These are phyloP conservation scores for Eristalis intricaria DNA, from an alignment of 2,888 invertebrate species.

Conservation along the genomic window DNA sequence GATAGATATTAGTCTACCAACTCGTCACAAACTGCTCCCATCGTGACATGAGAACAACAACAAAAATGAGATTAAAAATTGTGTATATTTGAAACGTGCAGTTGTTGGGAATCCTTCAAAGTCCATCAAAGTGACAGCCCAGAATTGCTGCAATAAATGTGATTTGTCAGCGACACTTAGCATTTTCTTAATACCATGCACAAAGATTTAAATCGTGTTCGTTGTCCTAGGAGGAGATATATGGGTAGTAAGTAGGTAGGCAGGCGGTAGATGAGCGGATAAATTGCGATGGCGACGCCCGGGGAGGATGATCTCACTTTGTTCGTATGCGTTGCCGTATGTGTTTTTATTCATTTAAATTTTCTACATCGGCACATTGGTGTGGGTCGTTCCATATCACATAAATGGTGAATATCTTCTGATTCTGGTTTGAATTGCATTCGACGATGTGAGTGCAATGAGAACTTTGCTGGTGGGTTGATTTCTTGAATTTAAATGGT, in stretches of 20 bases:
- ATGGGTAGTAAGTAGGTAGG: conserved; percentile 47
- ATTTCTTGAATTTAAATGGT: conserved; percentile 51
- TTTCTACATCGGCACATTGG: conserved; percentile 22
- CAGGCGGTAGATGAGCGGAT: conserved; percentile 29
- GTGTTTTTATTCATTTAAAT: conserved; percentile 57
- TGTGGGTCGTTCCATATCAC: conserved; percentile 57
- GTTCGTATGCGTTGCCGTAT: conserved; percentile 26
- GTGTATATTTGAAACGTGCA: conserved; percentile 71
- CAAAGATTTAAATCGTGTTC: conserved; percentile 71
- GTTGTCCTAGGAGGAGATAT: conserved; percentile 64
- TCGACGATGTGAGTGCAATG: conserved; percentile 36
- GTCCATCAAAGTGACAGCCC: conserved; percentile 72
- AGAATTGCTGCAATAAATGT: conserved; percentile 72
- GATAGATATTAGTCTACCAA: conserved; percentile 24
- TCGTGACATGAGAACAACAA: conserved; percentile 39
- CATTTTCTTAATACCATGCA: conserved; percentile 68
- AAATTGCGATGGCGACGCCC: conserved; percentile 21
- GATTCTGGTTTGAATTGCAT: conserved; percentile 46
- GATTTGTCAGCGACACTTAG: conserved; percentile 72
- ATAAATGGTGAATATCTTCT: conserved; percentile 27
- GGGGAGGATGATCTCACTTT: conserved; percentile 8
- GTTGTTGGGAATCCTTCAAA: conserved; percentile 73
- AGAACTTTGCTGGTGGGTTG: conserved; percentile 16
- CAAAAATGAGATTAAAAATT: conserved; percentile 70
- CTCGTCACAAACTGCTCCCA: conserved; percentile 10